These are phyloP conservation scores for Macrobrachium rosenbergii DNA, from an alignment of 1,140 invertebrate species.

Conservation along the genomic window DNA sequence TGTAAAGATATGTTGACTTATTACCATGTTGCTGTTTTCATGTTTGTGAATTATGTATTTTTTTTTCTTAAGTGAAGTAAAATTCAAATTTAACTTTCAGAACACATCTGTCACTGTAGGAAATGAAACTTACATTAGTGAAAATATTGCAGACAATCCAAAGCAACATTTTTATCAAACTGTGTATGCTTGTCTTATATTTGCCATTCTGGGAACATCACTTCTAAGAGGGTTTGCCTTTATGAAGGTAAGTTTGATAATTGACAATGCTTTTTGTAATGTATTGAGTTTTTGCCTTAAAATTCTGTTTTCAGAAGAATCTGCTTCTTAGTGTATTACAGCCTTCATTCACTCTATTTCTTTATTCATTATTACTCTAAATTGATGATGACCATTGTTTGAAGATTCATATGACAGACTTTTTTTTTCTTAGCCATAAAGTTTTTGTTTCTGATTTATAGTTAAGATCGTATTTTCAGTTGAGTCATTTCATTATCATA, in stretches of 20 bases:
- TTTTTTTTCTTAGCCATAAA: too few relatives aligned
- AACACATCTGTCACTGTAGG: constrained; percentile 60
- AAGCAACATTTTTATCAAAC: constrained; percentile 66
- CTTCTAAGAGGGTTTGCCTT: constrained; percentile 67
- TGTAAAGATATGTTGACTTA: neutral
- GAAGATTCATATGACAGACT: too few relatives aligned
- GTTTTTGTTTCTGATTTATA: too few relatives aligned
- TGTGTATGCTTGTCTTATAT: constrained; percentile 66
- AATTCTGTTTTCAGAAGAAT: too few relatives aligned
- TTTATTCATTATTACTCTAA: too few relatives aligned
- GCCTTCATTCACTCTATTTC: too few relatives aligned
- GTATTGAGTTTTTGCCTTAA: too few relatives aligned
- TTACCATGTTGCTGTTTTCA: neutral
- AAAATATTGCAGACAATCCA: constrained; percentile 68
- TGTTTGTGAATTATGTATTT: neutral
- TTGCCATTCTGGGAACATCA: constrained; percentile 67
- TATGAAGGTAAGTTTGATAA: constrained; percentile 55
- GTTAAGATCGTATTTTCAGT: too few relatives aligned
- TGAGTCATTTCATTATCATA: too few relatives aligned
- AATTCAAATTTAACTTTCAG: constrained; percentile 13
- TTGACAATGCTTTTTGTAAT: too few relatives aligned
- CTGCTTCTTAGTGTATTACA: too few relatives aligned
- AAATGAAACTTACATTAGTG: constrained; percentile 69
- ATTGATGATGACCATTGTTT: too few relatives aligned
- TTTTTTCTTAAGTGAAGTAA: neutral